phyloP scores from a whole-genome alignment of 1,140 invertebrate genomes.

The Drosophila sturtevanti region DNA sequence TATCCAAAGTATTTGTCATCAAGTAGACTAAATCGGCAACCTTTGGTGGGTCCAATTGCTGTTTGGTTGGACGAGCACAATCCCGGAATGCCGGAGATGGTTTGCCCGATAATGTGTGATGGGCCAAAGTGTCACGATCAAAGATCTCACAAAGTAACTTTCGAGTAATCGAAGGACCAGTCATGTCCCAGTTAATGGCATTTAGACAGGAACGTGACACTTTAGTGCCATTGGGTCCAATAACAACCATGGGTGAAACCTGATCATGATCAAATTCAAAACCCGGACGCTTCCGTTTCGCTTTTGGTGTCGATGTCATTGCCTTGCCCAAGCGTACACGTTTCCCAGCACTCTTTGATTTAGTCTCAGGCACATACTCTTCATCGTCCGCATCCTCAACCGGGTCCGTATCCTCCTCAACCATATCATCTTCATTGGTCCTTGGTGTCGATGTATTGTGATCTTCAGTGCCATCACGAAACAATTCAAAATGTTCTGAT shows the following conservation, averaged over 20 bases:
- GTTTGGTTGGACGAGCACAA: conserved; percentile 65
- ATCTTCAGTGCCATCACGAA: conserved; percentile 48
- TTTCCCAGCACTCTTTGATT: conserved; percentile 27
- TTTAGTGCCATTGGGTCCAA: conserved; percentile 77
- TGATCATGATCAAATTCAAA: conserved; percentile 56
- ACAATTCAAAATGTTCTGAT: conserved; percentile 28
- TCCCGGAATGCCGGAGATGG: conserved; percentile 81
- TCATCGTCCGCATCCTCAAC: conserved; percentile 48
- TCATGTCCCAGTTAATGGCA: conserved; percentile 72
- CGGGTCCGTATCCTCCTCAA: conserved; percentile 8
- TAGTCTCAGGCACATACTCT: conserved; percentile 48
- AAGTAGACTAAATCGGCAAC: conserved; percentile 81
- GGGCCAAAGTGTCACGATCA: conserved; percentile 68
- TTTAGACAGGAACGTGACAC: conserved; percentile 49
- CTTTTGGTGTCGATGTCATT: conserved; percentile 47
- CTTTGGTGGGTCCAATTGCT: conserved; percentile 72
- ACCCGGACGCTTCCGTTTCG: conserved; percentile 18
- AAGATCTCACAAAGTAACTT: conserved; percentile 81
- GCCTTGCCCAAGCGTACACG: conserved; percentile 40
- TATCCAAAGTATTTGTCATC: conserved; percentile 63
- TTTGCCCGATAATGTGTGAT: conserved; percentile 82
- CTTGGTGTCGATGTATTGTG: conserved; percentile 58
- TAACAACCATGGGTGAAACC: conserved; percentile 42
- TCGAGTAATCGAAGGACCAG: conserved; percentile 76
- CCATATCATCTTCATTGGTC: conserved; percentile 48